A percentile compares a stretch with the other conserved stretches of the same genome.
phyloP scores from a whole-genome alignment of 2,113 vertebrate genomes.

The Apodemus speciosus region DNA sequence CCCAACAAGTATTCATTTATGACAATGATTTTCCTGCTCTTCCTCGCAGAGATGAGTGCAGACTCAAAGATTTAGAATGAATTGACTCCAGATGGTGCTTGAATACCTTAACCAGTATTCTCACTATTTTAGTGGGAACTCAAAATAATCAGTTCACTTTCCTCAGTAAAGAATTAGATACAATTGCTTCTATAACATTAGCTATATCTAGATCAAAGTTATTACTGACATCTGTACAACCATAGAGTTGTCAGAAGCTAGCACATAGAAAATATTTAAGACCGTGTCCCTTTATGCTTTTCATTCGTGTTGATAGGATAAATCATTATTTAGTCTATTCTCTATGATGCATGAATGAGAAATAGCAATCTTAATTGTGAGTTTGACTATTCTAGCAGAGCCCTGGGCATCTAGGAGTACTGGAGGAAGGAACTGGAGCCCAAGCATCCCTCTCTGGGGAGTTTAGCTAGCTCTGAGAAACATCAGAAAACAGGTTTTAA shows the following conservation, averaged over 20 bases:
- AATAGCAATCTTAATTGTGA: not conserved
- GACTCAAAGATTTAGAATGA: not conserved
- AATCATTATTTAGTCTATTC: not conserved
- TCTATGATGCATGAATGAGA: not conserved
- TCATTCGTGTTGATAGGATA: not conserved
- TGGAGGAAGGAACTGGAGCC: not conserved
- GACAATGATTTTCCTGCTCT: not conserved
- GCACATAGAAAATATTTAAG: slow-evolving; percentile 25
- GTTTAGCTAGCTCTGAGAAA: not conserved
- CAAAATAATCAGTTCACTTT: not conserved
- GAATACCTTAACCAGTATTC: not conserved
- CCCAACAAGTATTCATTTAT: too few relatives aligned
- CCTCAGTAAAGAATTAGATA: not conserved
- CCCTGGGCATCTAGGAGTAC: not conserved
- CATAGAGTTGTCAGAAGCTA: not conserved
- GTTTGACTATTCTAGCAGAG: not conserved
- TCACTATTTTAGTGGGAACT: not conserved
- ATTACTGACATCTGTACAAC: not conserved
- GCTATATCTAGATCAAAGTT: not conserved
- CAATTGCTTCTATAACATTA: slow-evolving; percentile 26
- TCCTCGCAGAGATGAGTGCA: not conserved
- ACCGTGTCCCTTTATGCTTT: not conserved
- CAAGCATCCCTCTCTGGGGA: not conserved
- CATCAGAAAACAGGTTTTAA: not conserved
- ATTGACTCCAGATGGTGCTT: not conserved